Evolutionary conservation across 2,113 vertebrate species (phyloP), one percentile per base, ranked within the genome.

Genomic region (Nycticorax nycticorax): DNA sequence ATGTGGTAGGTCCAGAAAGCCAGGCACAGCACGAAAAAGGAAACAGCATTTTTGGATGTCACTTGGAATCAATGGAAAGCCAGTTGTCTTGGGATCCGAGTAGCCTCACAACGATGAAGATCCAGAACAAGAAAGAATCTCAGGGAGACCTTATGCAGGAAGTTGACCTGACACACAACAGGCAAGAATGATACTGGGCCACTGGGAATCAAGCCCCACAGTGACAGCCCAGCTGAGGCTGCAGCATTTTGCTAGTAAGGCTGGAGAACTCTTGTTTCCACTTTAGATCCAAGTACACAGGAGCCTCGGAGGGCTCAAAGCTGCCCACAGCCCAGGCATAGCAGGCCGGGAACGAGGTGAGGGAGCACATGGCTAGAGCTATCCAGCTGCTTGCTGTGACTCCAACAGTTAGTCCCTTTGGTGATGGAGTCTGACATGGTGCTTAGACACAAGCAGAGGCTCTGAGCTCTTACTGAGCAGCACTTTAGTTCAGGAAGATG

Each of bases 391-490:
- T 57, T 50, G 48, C n/a, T 62, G 72, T 8, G 33, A 66, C 55
- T 68, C 55, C 23, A 39, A 69, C 35, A 41, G 23, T 2, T 26
- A 62, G 45, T 57, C 35, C 57, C 37, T 56, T 50, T 41, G 55
- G 63, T 72, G 57, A 69, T 18, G 8, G 14, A 39, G 78, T 6
- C 92, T 33, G 52, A 93, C 79, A 94, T 77, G 92, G 82, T 88
- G 88, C 96, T 93, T 83, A 78, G 92, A 79, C 55, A 6, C 35
- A 96, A 68, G 62, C 50, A 94, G 88, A 97, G 69, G 85, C 95
- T 85, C 60, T 81, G 87, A 93, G 90, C 88, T 79, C 82, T 21
- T 33, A 63, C 85, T 83, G 92, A 97, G 84, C 86, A 41, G 71
- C 77, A 71, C 32, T 26, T 76, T 10, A 78, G 32, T 57, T 55